Base-by-base conservation (phyloP, 2,888 invertebrate genomes). In the Sipha maydis region DNA sequence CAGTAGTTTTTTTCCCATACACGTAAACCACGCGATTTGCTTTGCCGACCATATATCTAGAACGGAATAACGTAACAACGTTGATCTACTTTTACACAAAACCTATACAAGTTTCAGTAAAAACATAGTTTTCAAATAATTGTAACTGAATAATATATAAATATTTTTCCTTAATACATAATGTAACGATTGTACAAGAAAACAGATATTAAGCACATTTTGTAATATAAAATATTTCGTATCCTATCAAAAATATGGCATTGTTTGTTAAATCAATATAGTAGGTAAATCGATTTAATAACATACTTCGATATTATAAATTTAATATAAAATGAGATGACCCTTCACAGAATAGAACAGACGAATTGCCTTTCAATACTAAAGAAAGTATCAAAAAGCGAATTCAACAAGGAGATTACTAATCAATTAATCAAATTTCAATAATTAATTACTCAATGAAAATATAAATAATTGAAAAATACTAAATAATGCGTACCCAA, bases 21-120 rank as follows among this genome's bases (percentile, higher is more conserved):
- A 48, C 77, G 77, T 69, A 78, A 78, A 85, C 78, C 85, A 85
- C 69, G 48, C 85, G 85, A 85, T 85, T 78, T 77, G 77, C 85
- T 85, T 85, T 85, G 77, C 34, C 48, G 77, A 69, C 77, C 34
- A 34, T 78, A 69, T 85, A 78, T 78, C 67, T 85, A 85, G 85
- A 85, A 78, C 85, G 77, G 78, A 88, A 82, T 75, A 80, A 80
- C 73, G 38, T n/a, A 79, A 71, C 56, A 79, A 75, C 73, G 25
- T 48, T 76, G 88, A 88, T 88, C 88, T 75, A 88, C 88, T 88
- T 88, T 75, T 88, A 82, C 75, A 82, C 48, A 69, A 80, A 80
- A 80, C 79, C 79, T 86, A 80, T 56, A 80, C 54, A 38, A 71
- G 85, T 86, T 85, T 77, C 31, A 85, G 31, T 31, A 31, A 28